Evolutionary conservation across 1,140 invertebrate genomes (phyloP), one percentile per base, ranked within the genome.

Genomic region (Nymphalis io): DNA sequence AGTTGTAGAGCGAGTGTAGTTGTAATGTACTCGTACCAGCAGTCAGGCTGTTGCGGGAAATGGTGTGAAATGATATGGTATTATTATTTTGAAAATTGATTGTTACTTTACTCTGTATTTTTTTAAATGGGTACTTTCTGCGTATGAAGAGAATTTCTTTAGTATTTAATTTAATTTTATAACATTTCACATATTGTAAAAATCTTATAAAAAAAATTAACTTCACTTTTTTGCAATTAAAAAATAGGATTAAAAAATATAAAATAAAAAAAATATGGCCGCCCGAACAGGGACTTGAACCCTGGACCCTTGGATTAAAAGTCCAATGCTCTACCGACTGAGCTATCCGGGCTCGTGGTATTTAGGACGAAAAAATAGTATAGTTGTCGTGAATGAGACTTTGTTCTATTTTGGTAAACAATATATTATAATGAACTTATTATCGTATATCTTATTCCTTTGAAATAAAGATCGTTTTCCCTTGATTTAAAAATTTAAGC

Each of bases 341-440:
- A 83, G 83, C 81, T 85, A 83, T 85, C 80, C 79, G 83, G 81
- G 81, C 80, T 76, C 12, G 42, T 70, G 13, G 0, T 0, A 6
- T 1, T 0, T 0, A 0, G 0, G 1, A 1, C 67, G 72, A 82
- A 84, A 81, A 80, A 78, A 73, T 21, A 12, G 39, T 57, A n/a
- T 20, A 23, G 38, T 16, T 66, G 0, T 8, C 3, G 10, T 33
- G 27, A 27, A 8, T 8, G 27, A 33, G 2, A 6, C n/a, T 21
- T 57, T 3, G 8, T 57, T 33, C 23, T 27, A 33, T 57, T 57
- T 44, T 44, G 13, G 40, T 13, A 13, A 44, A 15, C 40, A 33
- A 1, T 44, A 15, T n/a, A 44, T 11, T 44, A n/a, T 44, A 13
- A 44, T 1, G 0, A 44, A 44, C 3, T 13, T 44, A 44, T 15